Evolutionary conservation across 1,140 invertebrate species (phyloP).

Genomic region (Papilio aristodemus): DNA sequence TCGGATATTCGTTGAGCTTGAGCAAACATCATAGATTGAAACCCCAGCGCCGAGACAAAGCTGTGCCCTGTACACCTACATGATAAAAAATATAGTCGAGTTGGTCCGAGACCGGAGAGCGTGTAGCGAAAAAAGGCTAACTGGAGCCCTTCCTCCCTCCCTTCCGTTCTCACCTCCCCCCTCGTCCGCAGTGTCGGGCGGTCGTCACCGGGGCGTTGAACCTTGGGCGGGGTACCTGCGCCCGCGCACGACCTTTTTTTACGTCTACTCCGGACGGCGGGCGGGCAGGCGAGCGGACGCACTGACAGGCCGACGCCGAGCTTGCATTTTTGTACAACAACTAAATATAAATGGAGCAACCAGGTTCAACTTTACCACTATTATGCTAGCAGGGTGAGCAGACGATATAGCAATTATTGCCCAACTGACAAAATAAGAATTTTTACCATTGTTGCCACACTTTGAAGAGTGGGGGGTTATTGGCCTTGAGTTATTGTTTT

Average conservation of each 20-base stretch:
- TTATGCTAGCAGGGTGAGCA: neutral
- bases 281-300: neutral
- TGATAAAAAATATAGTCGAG: neutral
- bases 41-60: neutral
- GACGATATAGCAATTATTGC: neutral
- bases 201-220: constrained; percentile 24
- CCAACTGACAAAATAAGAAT: too few species aligned
- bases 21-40: neutral
- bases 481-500: too few species aligned
- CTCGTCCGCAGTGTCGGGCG: neutral
- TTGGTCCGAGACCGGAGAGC: neutral
- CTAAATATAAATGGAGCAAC: constrained; percentile 5
- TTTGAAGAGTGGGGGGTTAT: too few species aligned
- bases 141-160: constrained; percentile 1
- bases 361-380: neutral
- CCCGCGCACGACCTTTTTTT: constrained; percentile 28
- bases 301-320: neutral
- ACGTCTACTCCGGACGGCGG: constrained; percentile 5
- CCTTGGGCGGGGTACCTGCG: constrained; percentile 25
- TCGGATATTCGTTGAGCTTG: too few species aligned
- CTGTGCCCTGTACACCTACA: neutral
- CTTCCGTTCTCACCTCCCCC: neutral
- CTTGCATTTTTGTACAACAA: neutral
- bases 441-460: too few species aligned
- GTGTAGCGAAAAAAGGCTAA: constrained; percentile 12